Base-by-base conservation (phyloP, 2,888 invertebrate genomes). In the Philereme transversata region DNA sequence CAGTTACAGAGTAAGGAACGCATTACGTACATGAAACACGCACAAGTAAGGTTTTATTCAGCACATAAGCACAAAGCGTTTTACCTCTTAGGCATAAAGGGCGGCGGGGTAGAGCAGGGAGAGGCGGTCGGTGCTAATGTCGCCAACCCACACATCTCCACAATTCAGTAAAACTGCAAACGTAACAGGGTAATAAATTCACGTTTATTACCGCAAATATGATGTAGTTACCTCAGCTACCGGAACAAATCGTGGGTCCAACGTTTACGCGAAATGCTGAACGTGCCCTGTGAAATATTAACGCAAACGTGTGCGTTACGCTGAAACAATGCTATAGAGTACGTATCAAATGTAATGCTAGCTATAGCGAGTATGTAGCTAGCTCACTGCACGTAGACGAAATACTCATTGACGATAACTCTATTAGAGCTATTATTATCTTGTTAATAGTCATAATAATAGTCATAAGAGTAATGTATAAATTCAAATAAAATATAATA, bases 81-180 rank as follows among this genome's bases (percentile, higher is more conserved):
- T 47, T n/a, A 34, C 22, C 45, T 7, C 22, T 45, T 60, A 51
- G 53, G 58, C 48, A 60, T 52, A 65, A 63, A 68, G 70, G 75
- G 61, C 64, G 60, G 46, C 22, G 34, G 5, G 10, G 51, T 33
- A 43, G 71, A 72, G 71, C 65, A 62, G 76, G 76, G 74, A 68
- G 78, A 70, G 74, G 76, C 77, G 79, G 79, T 79, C 78, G 81
- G 79, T 71, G 83, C 82, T 86, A 86, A 86, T 85, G 84, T 84
- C 80, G 73, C 77, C 70, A 72, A 73, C 77, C 70, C 83, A 82
- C 86, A 83, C 84, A 87, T 87, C 85, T 87, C 84, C 84, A 82
- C 88, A 83, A 87, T 87, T 89, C 86, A 86, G 85, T 87, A 85
- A 87, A 88, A 89, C 88, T 88, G 90, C 85, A 87, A 87, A 90